Base-by-base conservation (phyloP, 1,140 invertebrate species). In the Papilio aristodemus region DNA sequence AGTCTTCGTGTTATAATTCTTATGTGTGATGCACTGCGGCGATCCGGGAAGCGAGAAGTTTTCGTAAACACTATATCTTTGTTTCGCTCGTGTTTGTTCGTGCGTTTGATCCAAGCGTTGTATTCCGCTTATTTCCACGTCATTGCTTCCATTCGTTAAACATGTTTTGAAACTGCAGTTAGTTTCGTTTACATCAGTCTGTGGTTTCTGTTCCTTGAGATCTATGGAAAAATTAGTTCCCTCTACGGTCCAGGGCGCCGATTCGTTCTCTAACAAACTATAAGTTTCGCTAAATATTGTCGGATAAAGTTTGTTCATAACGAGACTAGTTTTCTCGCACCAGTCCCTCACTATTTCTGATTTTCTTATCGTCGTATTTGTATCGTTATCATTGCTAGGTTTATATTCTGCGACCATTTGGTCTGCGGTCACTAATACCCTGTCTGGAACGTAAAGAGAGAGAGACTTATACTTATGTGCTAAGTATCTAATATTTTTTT, bases 341-440 rank as follows among this genome's bases (percentile, higher is more conserved):
- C 91, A 91, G 7, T 89, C 83, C 25, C 85, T 73, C n/a, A 91
- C 81, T 76, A 88, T 79, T 57, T 90, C 84, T 0, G 90, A 91
- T 78, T 88, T 90, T 64, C 88, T 81, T 27, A 67, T 71, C 7
- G 64, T 67, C 10, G 77, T 72, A 50, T 60, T 43, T 60, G 74
- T 62, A 50, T 73, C 58, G 36, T 86, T 75, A 58, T 79, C 77
- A 36, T 73, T 67, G 4, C 82, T 70, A 9, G 81, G 79, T 70
- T 88, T 87, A 75, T 95, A 95, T 87, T 95, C 94, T 9, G 93
- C 94, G 38, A 94, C 75, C 70, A 93, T 68, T 68, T 92, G 82
- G 27, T 94, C 93, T 73, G 92, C 93, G 54, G 93, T 93, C 54
- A 95, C 80, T 71, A 94, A 70, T 73, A 95, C 86, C 85, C 93